phyloP scores from a whole-genome alignment of 2,888 invertebrate species.

The Ceriagrion tenellum region DNA sequence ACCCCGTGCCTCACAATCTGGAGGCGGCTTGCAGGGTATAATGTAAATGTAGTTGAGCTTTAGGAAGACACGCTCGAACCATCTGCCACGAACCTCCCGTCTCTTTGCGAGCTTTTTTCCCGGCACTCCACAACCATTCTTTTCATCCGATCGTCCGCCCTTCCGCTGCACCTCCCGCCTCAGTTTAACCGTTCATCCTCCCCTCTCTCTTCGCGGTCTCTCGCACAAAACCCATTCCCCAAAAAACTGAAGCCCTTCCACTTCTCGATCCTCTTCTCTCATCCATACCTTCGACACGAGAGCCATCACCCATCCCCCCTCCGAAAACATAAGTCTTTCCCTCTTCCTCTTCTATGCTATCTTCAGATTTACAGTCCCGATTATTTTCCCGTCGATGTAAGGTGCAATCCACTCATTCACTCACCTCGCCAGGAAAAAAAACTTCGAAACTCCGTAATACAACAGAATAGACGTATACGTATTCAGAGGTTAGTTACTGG shows the following conservation, averaged over 20 bases:
- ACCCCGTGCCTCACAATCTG: no score
- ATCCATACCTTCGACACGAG: no score
- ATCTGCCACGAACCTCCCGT: no score
- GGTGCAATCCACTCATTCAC: constrained; percentile 23
- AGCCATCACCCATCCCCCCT: neutral
- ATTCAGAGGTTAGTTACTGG: no score
- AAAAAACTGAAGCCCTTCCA: constrained; percentile 29
- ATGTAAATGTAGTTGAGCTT: no score
- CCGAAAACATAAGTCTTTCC: no score
- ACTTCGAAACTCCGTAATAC: no score
- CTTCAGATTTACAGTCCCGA: constrained; percentile 53
- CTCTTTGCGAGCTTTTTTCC: neutral
- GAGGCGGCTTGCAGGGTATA: no score
- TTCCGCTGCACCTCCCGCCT: neutral
- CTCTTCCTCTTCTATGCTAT: neutral
- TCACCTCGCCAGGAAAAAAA: neutral
- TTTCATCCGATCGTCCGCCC: neutral
- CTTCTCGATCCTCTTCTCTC: constrained; percentile 33
- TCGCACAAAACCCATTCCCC: constrained; percentile 53
- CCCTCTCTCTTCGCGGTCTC: neutral
- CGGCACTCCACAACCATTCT: neutral
- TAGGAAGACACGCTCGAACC: no score
- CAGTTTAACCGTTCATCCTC: neutral
- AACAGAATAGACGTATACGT: no score
- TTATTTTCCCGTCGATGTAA: constrained; percentile 50